These are phyloP conservation scores for Campoletis sonorensis DNA, from an alignment of 1,140 invertebrate genomes.

Conservation along the genomic window DNA sequence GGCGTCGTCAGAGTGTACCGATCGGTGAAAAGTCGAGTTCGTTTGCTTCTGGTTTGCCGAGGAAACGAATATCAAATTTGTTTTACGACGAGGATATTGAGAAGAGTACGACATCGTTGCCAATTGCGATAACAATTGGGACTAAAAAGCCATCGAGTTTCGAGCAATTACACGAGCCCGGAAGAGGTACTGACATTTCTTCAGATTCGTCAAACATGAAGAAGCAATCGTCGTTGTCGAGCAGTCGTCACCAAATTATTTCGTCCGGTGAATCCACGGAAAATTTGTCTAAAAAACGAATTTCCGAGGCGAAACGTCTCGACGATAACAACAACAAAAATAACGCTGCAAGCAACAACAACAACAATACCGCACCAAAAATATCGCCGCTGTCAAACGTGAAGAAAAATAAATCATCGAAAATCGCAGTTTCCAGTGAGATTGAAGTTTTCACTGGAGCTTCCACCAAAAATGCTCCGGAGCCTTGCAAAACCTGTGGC, in stretches of 20 bases:
- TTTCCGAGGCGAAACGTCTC: conserved; percentile 48
- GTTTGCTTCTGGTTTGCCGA: background rate
- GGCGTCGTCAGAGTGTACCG: conserved; percentile 50
- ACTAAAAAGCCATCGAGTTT: conserved; percentile 57
- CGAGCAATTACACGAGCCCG: conserved; percentile 53
- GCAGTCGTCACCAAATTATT: conserved; percentile 44
- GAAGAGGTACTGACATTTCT: conserved; percentile 19
- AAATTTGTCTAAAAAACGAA: conserved; percentile 36
- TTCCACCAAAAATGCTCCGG: conserved; percentile 68
- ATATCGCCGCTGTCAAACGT: conserved; percentile 55
- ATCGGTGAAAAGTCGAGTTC: conserved; percentile 38
- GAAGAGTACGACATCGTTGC: conserved; percentile 5
- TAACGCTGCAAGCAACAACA: conserved; percentile 3
- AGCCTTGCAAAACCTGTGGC: conserved; percentile 79
- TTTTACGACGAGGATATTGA: conserved; percentile 20
- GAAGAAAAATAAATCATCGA: conserved; percentile 55
- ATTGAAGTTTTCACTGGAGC: conserved; percentile 64
- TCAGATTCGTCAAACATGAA: conserved; percentile 43
- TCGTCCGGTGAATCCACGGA: conserved; percentile 41
- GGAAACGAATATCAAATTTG: background rate
- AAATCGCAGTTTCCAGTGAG: conserved; percentile 54
- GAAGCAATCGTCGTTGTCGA: conserved; percentile 48
- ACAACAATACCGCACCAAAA: background rate
- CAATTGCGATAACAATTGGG: background rate
- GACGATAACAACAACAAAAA: conserved; percentile 59